Base-by-base conservation (phyloP, 2,888 invertebrate species). In the Cheilosia variabilis region DNA sequence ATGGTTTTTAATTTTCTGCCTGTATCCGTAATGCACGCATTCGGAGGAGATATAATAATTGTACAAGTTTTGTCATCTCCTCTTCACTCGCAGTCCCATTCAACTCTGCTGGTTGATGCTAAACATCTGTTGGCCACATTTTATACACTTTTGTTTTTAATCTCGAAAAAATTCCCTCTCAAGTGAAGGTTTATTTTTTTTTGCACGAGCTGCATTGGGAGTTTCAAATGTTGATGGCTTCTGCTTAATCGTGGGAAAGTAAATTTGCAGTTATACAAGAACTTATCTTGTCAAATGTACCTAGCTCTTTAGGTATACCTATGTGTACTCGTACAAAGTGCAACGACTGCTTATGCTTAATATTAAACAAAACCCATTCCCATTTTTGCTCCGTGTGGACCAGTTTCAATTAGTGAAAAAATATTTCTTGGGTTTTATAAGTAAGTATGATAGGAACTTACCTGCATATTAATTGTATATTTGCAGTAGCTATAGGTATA, bases 41-140 rank as follows among this genome's bases (percentile, higher is more conserved):
- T 79, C 45, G 58, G 45, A 22, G n/a, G 63, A 34, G 19, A 65
- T 58, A 60, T 17, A 79, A 79, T 66, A 79, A 66, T 65, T 79
- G 79, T 45, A 66, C 73, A 34, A 73, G 66, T 73, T 73, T 73
- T 79, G 31, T 73, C 79, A 60, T 66, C 45, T 52, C 60, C 65
- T 47, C 58, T 76, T 53, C 55, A 63, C 47, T 52, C 50, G 22
- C 52, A 43, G 52, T 65, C 66, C 10, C 37, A 37, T 37, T 37
- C 37, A 37, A 37, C 66, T 66, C 53, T 72, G 55, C 57, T 55
- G 37, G 37, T 24, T 47, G 62, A 73, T 68, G 66, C 47, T 55
- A 80, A 80, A 80, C 80, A 80, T 80, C 80, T 80, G 80, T 68
- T 80, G 50, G 75, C 80, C 80, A 80, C 68, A 80, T 75, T 80